Evolutionary conservation across 2,888 invertebrate species (phyloP).

Genomic region (Eumerus sabulonum): DNA sequence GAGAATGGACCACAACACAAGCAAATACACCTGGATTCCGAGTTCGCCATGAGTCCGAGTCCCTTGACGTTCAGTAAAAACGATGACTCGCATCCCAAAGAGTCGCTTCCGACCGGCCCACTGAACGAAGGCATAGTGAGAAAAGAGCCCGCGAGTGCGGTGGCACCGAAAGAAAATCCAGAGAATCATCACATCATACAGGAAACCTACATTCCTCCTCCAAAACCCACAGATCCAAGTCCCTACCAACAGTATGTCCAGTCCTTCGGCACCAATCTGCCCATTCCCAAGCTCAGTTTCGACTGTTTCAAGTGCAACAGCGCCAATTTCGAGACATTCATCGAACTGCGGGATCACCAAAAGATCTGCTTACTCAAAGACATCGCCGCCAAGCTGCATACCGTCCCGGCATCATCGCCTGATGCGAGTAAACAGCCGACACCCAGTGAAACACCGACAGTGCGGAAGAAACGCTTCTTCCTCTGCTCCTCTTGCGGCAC

Average conservation of each 20-base stretch:
- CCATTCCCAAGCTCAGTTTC: conserved; percentile 75
- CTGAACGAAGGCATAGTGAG: not conserved
- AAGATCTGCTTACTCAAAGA: conserved; percentile 78
- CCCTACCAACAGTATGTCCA: conserved; percentile 28
- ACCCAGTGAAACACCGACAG: conserved; percentile 1
- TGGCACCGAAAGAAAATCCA: not conserved
- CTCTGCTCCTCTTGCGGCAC: conserved; percentile 90
- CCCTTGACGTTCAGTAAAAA: not conserved
- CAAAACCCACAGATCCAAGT: not conserved
- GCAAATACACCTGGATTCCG: conserved; percentile 64
- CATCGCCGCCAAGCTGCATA: conserved; percentile 16
- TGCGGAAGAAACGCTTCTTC: conserved; percentile 82
- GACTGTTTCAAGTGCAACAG: conserved; percentile 87
- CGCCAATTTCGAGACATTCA: conserved; percentile 84
- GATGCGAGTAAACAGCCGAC: not conserved
- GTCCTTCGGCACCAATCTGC: conserved; percentile 14
- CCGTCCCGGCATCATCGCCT: not conserved
- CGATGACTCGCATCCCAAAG: not conserved
- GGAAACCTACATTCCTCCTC: not conserved
- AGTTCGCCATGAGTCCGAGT: not conserved
- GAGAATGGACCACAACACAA: conserved; percentile 67
- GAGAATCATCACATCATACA: not conserved
- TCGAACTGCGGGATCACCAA: conserved; percentile 85
- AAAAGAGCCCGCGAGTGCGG: not conserved
- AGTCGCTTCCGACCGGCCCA: not conserved